A percentile compares a stretch with the other conserved stretches of the same genome.
Evolutionary conservation across 2,888 invertebrate genomes (phyloP).

Genomic region (Scaptomyza reducta): DNA sequence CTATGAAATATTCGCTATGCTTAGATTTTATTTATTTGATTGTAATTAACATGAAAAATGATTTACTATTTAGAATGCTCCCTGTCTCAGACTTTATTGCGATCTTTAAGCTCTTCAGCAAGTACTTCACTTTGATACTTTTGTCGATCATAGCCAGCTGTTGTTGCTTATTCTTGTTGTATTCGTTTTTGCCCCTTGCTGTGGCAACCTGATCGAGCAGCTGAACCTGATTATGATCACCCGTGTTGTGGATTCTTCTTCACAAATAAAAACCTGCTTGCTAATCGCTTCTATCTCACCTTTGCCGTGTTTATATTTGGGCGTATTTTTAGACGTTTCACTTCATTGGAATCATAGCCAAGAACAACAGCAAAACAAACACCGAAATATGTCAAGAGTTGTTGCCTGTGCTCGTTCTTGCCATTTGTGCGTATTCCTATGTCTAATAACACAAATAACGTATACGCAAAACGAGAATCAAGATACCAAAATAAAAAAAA

Average conservation of each 20-base stretch:
- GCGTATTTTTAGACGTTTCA: conserved; percentile 62
- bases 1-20: no score
- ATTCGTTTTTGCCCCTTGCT: not conserved
- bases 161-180: not conserved
- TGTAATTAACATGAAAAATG: no score
- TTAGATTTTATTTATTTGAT: no score
- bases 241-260: conserved; percentile 13
- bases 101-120: conserved; percentile 4
- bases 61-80: not conserved
- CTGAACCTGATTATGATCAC: conserved; percentile 27
- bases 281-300: conserved; percentile 45
- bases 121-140: conserved; percentile 20
- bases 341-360: conserved; percentile 57
- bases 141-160: conserved; percentile 14
- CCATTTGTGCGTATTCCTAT: conserved; percentile 20
- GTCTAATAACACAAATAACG: conserved; percentile 30
- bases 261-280: conserved; percentile 49
- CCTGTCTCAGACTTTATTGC: not conserved
- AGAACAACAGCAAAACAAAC: conserved; percentile 44
- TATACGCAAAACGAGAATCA: conserved; percentile 38
- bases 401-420: conserved; percentile 48
- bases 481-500: conserved; percentile 25
- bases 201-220: conserved; percentile 23
- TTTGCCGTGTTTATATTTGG: conserved; percentile 43
- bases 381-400: conserved; percentile 58